Base-by-base conservation (phyloP, 2,888 invertebrate species). In the Argynnis bischoffii region DNA sequence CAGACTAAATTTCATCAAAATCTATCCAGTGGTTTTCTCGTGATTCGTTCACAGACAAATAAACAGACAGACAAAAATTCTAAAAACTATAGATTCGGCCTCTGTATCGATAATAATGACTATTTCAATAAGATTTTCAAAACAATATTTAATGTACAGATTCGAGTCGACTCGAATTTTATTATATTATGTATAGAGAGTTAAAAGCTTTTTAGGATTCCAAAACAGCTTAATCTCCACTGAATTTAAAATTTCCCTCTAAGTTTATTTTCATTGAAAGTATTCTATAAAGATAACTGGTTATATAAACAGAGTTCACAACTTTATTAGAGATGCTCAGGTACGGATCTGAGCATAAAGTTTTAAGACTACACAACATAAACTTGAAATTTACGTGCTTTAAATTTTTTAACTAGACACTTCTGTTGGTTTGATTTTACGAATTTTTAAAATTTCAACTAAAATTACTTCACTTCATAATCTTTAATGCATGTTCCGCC, bases 311-410 rank as follows among this genome's bases (percentile, higher is more conserved):
- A 51, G 50, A 16, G n/a, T 51, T 41, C 35, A 51, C 16, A 51
- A 51, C 50, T 51, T 51, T 51, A 51, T 51, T 51, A 51, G 16
- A 16, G 16, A 41, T 41, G 35, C 35, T 41, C 35, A 41, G 35
- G 2, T 41, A n/a, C 50, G 50, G 6, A 51, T 15, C 50, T 51
- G 50, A 51, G 5, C 50, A 51, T 51, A n/a, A 51, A 51, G 6
- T 51, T 16, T 51, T 51, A 51, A 51, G 50, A 51, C 50, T 51
- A 41, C 35, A 51, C 50, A 51, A 16, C 50, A 16, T 51, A 51
- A 51, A 51, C 50, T 51, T 51, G 6, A 51, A 51, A 51, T 51
- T 51, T 51, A 51, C 50, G 50, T 51, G 50, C 50, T 51, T 51
- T 50, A n/a, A n/a, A n/a, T n/a, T 51, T 51, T 51, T 51, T 51